phyloP scores from a whole-genome alignment of 2,888 invertebrate genomes.

The Drosophila suboccidentalis region DNA sequence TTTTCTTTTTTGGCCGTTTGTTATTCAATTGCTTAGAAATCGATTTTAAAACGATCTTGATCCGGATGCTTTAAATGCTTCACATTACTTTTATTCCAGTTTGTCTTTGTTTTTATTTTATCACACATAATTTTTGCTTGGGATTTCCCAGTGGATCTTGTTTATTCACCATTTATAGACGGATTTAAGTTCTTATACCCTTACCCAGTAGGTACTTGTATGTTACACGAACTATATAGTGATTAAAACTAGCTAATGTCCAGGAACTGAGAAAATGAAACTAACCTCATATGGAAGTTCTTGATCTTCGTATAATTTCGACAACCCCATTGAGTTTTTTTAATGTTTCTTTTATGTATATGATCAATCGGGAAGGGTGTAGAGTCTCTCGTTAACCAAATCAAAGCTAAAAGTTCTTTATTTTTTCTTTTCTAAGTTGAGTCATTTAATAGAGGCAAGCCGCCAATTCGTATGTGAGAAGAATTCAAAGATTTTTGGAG shows the following conservation, averaged over 20 bases:
- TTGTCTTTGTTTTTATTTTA: conserved; percentile 21
- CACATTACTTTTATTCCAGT: conserved; percentile 15
- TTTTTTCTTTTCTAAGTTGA: conserved; percentile 23
- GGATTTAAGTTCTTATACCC: conserved; percentile 46
- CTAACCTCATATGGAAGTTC: neutral
- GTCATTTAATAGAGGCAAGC: conserved; percentile 22
- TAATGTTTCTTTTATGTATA: neutral
- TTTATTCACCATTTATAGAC: conserved; percentile 67
- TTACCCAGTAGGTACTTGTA: neutral
- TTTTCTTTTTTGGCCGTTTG: neutral
- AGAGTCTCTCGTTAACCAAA: neutral
- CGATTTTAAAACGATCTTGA: conserved; percentile 20
- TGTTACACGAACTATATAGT: neutral
- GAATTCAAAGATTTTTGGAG: conserved; percentile 34
- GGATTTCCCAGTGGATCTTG: conserved; percentile 54
- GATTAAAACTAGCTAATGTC: neutral
- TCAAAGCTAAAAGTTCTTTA: neutral
- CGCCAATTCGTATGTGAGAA: conserved; percentile 32
- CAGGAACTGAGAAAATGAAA: neutral
- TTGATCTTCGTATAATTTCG: neutral
- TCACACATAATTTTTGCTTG: conserved; percentile 50
- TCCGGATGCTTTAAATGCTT: conserved; percentile 29
- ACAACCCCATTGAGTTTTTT: neutral
- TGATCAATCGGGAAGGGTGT: neutral
- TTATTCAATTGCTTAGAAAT: conserved; percentile 24